Percentiles rank a stretch among this genome's conserved stretches.
Conservation (phyloP, 2,113 vertebrate species). For the Megaptera novaeangliae region DNA sequence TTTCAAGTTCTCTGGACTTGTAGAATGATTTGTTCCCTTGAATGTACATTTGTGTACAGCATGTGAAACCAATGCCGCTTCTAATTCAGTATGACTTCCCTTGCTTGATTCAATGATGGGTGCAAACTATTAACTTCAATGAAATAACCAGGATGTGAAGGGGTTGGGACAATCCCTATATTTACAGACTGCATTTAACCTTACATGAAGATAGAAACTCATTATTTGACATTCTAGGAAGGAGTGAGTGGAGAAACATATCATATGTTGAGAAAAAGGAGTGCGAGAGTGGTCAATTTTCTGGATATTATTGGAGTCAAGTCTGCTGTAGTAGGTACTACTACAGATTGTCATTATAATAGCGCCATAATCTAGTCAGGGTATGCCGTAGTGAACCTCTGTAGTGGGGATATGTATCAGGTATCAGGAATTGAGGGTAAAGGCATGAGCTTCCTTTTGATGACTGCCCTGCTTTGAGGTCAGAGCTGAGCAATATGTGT, state of each 20-base stretch:
- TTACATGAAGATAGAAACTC: background rate
- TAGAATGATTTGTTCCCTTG: background rate
- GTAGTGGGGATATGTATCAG: background rate
- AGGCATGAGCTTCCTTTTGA: background rate
- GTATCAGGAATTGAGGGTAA: background rate
- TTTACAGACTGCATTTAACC: background rate
- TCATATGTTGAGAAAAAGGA: background rate
- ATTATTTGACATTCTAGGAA: background rate
- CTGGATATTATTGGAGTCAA: background rate
- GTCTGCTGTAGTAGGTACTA: background rate
- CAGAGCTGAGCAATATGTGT: background rate
- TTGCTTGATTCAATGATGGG: background rate
- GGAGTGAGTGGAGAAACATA: background rate
- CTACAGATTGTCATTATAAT: background rate
- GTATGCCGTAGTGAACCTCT: background rate
- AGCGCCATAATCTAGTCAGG: background rate
- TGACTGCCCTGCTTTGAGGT: background rate
- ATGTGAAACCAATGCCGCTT: background rate
- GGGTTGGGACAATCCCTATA: background rate
- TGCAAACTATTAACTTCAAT: background rate
- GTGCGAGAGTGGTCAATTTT: background rate
- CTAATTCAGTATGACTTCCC: background rate
- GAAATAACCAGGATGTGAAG: background rate
- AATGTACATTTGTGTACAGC: background rate
- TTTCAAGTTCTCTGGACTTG: background rate